phyloP scores from a whole-genome alignment of 1,140 invertebrate genomes.

The Bombus superbus region DNA sequence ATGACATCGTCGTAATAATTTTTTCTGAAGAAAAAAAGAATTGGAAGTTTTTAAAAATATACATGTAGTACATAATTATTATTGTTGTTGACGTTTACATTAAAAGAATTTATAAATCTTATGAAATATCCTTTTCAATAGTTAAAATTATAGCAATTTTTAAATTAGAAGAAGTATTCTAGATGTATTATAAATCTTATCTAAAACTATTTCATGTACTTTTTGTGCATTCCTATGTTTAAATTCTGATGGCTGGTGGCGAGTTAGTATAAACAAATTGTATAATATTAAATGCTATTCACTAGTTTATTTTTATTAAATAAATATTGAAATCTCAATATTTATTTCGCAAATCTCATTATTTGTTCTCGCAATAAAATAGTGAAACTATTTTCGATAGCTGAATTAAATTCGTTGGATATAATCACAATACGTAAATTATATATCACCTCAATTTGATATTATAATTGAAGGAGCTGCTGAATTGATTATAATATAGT shows the following conservation, averaged over 20 bases:
- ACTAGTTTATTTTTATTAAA: too few relatives aligned
- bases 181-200: too few relatives aligned
- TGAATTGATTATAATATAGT: too few relatives aligned
- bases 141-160: not conserved
- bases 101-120: not conserved
- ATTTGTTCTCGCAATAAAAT: too few relatives aligned
- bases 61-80: too few relatives aligned
- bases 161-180: too few relatives aligned
- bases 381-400: not conserved
- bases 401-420: too few relatives aligned
- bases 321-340: too few relatives aligned
- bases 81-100: not conserved
- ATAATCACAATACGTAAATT: too few relatives aligned
- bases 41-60: not conserved
- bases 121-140: not conserved
- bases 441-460: too few relatives aligned
- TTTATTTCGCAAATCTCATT: too few relatives aligned
- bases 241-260: not conserved
- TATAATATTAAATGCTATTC: not conserved
- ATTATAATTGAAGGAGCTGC: too few relatives aligned
- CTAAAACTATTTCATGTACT: not conserved
- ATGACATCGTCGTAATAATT: constrained; percentile 94
- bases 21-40: constrained; percentile 77
- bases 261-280: not conserved
- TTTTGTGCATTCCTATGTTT: not conserved